Base-by-base conservation (phyloP, 2,113 vertebrate genomes). In the Microtus pennsylvanicus region DNA sequence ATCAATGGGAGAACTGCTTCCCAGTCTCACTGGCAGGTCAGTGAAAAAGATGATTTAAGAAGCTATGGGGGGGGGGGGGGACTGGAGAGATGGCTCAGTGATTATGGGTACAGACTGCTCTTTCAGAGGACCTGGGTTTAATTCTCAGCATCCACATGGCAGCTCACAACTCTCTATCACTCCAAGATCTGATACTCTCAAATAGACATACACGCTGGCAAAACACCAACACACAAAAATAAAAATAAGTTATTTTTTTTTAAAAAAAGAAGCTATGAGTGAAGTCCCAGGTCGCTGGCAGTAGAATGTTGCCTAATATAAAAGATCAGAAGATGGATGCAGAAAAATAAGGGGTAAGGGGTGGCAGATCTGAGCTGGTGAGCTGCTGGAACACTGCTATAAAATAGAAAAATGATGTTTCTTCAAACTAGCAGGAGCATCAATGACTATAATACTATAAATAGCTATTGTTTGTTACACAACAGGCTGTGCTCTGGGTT, bases 351-450 rank as follows among this genome's bases (percentile, higher is more conserved):
- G 22, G 38, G 45, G 58, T 58, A 33, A 85, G 21, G 90, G n/a
- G 33, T 16, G 33, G 50, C 86, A 93, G 19, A 38, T 80, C 63
- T 63, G 52, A 38, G 21, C 38, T 74, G 38, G 38, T 61, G 7
- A 70, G n/a, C 61, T 74, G 28, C 87, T 85, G 45, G 38, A 58
- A 81, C 30, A 35, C 75, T 87, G 30, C 14, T 63, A 30, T 58
- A 94, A 86, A 26, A 45, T 75, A 82, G 58, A 90, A n/a, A 72
- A 82, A 90, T 69, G 35, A 55, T 92, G 3, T 87, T 45, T 78
- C 89, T 88, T 55, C 47, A 95, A 94, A 92, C 26, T 81, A 69
- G 45, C 1, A 67, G 35, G 52, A 75, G 87, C 50, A 38, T 82
- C n/a, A 14, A 58, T 38, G 52, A 33, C 28, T 7, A 33, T 5